phyloP scores from a whole-genome alignment of 2,797 vertebrate species.

The Microtus californicus region DNA sequence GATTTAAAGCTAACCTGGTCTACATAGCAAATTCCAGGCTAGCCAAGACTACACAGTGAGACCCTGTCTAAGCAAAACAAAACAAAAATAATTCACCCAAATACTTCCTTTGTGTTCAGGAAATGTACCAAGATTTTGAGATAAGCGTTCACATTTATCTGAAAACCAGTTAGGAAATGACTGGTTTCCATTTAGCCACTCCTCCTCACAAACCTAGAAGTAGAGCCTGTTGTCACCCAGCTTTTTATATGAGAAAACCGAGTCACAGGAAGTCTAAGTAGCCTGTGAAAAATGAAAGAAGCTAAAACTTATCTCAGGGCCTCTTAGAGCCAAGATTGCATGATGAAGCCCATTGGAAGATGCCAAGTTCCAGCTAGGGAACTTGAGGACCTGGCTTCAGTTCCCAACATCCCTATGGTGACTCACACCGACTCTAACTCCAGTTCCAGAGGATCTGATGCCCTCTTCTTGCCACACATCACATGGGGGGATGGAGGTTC shows the following conservation, averaged over 20 bases:
- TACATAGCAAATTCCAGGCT: neutral
- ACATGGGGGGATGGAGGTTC: neutral
- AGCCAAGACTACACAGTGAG: neutral
- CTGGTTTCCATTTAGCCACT: neutral
- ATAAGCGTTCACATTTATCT: neutral
- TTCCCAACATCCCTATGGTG: neutral
- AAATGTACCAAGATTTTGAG: neutral
- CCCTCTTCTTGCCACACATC: neutral
- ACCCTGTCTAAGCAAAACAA: neutral
- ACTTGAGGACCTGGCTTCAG: neutral
- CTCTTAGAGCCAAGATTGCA: neutral
- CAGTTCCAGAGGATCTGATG: neutral
- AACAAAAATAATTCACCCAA: neutral
- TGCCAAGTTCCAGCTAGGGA: neutral
- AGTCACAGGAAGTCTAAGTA: neutral
- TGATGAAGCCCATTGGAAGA: accelerated
- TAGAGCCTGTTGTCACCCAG: neutral
- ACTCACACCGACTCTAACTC: neutral
- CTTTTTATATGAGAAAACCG: neutral
- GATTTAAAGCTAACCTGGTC: neutral
- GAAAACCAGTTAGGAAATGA: neutral
- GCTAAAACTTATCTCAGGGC: neutral
- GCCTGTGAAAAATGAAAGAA: neutral
- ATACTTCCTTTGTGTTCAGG: neutral
- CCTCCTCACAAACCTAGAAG: neutral